Evolutionary conservation across 2,888 invertebrate genomes (phyloP).

Genomic region (Rambutsinella grinnellia): DNA sequence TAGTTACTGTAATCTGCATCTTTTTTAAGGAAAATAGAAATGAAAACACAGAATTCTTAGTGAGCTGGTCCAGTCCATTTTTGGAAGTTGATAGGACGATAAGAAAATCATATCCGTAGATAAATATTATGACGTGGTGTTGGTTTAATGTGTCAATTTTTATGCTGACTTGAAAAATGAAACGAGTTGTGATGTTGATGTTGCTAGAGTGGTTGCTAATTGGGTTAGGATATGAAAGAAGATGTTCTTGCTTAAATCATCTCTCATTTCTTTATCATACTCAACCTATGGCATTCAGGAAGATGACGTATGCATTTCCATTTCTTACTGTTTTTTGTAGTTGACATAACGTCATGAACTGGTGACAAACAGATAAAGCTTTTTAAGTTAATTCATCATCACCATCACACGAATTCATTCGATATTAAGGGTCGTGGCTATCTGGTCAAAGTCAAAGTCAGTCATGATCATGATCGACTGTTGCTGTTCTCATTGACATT

Average conservation of each 20-base stretch:
- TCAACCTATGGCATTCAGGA: too few relatives aligned
- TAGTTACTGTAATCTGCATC: not conserved
- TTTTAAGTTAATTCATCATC: too few relatives aligned
- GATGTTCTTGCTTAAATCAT: not conserved
- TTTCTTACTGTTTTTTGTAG: too few relatives aligned
- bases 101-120: not conserved
- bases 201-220: not conserved
- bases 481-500: too few relatives aligned
- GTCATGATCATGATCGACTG: too few relatives aligned
- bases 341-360: too few relatives aligned
- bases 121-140: not conserved
- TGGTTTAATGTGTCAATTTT: not conserved
- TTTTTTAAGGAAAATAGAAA: not conserved
- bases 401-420: too few relatives aligned
- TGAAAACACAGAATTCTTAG: not conserved
- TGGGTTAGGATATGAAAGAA: not conserved
- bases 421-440: too few relatives aligned
- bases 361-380: too few relatives aligned
- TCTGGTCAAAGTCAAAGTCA: too few relatives aligned
- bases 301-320: too few relatives aligned
- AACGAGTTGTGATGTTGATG: not conserved
- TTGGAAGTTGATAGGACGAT: not conserved
- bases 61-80: conserved; percentile 20
- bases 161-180: not conserved
- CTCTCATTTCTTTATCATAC: not conserved